A percentile compares a stretch with the other conserved stretches of the same genome.
Evolutionary conservation across 2,797 vertebrate species (phyloP).

Genomic region (Eulemur coronatus): DNA sequence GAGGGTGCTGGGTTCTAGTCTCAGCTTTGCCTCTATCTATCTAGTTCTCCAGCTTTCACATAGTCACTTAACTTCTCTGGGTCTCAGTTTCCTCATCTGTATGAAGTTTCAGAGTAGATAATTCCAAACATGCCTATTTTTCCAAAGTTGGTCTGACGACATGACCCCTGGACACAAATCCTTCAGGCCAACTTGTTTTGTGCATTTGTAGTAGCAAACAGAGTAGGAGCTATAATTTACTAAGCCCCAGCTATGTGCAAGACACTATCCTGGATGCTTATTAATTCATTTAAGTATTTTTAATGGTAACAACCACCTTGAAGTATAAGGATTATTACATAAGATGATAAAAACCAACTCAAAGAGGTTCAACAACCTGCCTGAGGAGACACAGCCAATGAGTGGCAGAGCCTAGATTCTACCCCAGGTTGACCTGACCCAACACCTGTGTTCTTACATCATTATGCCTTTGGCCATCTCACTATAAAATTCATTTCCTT

Average conservation of each 20-base stretch:
- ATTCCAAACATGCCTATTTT: neutral
- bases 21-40: neutral
- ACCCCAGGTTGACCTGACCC: neutral
- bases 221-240: neutral
- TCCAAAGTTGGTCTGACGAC: neutral
- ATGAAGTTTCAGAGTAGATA: neutral
- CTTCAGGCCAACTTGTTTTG: neutral
- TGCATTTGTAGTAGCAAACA: neutral
- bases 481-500: constrained; percentile 24
- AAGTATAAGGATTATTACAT: neutral
- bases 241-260: neutral
- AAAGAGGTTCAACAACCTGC: neutral
- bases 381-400: neutral
- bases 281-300: constrained; percentile 17
- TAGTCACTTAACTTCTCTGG: neutral
- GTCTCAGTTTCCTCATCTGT: neutral
- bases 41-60: neutral
- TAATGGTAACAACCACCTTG: neutral
- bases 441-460: neutral
- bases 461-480: neutral
- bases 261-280: neutral
- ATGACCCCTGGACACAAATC: neutral
- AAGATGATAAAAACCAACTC: neutral
- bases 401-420: neutral
- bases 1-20: neutral